phyloP scores from a whole-genome alignment of 2,888 invertebrate genomes.

The Drosophila subsilvestris region DNA sequence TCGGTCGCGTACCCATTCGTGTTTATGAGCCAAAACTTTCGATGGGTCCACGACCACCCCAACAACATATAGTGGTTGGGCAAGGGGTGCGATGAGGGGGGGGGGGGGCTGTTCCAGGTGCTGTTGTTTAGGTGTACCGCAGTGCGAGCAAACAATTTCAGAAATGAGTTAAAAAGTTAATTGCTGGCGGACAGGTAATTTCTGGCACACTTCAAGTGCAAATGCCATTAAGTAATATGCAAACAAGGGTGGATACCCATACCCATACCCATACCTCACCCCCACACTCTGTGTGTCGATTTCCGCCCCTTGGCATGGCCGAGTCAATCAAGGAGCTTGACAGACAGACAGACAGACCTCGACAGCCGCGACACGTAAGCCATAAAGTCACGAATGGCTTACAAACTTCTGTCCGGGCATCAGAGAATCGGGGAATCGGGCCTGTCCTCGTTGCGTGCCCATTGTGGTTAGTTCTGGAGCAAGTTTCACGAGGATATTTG shows the following conservation, averaged over 20 bases:
- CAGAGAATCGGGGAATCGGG: slow-evolving; percentile 14
- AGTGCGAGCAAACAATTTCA: slow-evolving; percentile 51
- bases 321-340: slow-evolving; percentile 72
- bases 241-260: slow-evolving; percentile 73
- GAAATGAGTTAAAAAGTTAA: slow-evolving; percentile 78
- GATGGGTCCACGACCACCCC: neutral
- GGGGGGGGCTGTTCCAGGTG: slow-evolving; percentile 1
- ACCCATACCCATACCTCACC: slow-evolving; percentile 4
- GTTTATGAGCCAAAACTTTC: slow-evolving; percentile 69
- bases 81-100: neutral
- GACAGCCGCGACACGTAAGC: slow-evolving; percentile 71
- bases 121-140: slow-evolving; percentile 36
- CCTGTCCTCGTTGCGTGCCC: slow-evolving; percentile 66
- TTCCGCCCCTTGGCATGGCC: slow-evolving; percentile 27
- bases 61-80: neutral
- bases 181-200: slow-evolving; percentile 79
- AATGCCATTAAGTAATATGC: slow-evolving; percentile 79
- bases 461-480: slow-evolving; percentile 58
- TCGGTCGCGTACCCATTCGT: slow-evolving; percentile 45
- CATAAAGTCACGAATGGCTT: slow-evolving; percentile 76
- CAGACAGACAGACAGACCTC: slow-evolving; percentile 53
- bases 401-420: slow-evolving; percentile 33
- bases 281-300: slow-evolving; percentile 8
- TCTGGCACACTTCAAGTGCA: slow-evolving; percentile 76
- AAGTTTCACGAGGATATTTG: slow-evolving; percentile 17